Evolutionary conservation across 2,113 vertebrate genomes (phyloP).

Genomic region (Amphiprion percula): DNA sequence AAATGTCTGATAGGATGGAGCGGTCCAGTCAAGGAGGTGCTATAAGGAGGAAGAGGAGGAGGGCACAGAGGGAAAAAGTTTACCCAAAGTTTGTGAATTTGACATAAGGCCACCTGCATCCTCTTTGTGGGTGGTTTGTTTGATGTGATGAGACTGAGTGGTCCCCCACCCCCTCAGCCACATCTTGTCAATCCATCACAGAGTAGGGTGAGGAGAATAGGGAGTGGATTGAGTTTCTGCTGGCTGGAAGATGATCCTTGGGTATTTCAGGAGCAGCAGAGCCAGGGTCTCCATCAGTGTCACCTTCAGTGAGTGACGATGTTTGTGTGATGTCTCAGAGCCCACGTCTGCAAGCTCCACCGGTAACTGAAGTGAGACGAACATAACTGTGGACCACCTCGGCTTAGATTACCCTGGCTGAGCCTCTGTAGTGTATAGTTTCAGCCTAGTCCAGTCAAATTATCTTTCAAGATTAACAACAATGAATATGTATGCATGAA

Average conservation of each 20-base stretch:
- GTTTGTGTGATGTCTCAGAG: slow-evolving; percentile 23
- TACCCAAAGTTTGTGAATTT: slow-evolving; percentile 51
- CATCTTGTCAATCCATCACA: slow-evolving; percentile 52
- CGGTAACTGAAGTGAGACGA: background rate
- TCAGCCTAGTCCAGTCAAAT: too few relatives aligned
- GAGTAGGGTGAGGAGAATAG: slow-evolving; percentile 49
- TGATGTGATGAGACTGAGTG: slow-evolving; percentile 38
- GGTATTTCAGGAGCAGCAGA: slow-evolving; percentile 51
- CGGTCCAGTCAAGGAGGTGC: background rate
- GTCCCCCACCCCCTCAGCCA: slow-evolving; percentile 8
- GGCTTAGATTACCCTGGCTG: slow-evolving; percentile 13
- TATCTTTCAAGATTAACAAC: too few relatives aligned
- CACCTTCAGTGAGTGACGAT: slow-evolving; percentile 39
- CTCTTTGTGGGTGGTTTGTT: slow-evolving; percentile 21
- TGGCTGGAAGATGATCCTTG: slow-evolving; percentile 39
- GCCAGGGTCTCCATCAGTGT: slow-evolving; percentile 42
- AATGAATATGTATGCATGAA: too few relatives aligned
- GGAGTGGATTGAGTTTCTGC: slow-evolving; percentile 55
- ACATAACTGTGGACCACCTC: background rate
- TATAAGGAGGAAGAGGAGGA: background rate
- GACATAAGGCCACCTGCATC: slow-evolving; percentile 23
- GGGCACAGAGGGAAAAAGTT: slow-evolving; percentile 12
- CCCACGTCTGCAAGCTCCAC: background rate
- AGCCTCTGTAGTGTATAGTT: too few relatives aligned
- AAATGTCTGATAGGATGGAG: slow-evolving; percentile 41